These are phyloP conservation scores for Idaea dimidiata DNA, from an alignment of 2,888 invertebrate species.

Conservation along the genomic window DNA sequence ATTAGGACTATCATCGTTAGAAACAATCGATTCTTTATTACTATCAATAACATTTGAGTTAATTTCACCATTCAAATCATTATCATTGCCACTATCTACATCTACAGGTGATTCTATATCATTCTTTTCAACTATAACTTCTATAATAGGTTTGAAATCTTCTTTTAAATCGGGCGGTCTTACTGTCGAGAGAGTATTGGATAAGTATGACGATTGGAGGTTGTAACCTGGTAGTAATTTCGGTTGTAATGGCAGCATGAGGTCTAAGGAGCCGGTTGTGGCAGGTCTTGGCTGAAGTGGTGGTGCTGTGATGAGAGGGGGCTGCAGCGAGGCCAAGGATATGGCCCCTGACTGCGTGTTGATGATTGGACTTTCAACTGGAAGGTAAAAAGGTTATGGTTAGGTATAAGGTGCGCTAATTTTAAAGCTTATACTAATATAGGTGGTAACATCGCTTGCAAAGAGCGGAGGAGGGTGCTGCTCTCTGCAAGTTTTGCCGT, in stretches of 20 bases:
- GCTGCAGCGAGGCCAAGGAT: slow-evolving; percentile 77
- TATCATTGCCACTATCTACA: slow-evolving; percentile 44
- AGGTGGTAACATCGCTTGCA: no score
- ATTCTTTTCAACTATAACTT: slow-evolving; percentile 61
- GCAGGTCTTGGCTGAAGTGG: slow-evolving; percentile 86
- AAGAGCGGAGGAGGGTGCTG: no score
- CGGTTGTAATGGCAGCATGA: slow-evolving; percentile 87
- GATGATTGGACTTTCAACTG: slow-evolving; percentile 81
- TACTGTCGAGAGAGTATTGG: slow-evolving; percentile 77
- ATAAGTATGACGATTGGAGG: slow-evolving; percentile 69
- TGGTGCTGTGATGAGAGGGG: slow-evolving; percentile 76
- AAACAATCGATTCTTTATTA: slow-evolving; percentile 49
- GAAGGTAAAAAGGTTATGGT: slow-evolving; percentile 41
- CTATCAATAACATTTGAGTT: slow-evolving; percentile 67
- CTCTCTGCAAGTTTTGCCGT: no score
- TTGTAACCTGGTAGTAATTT: slow-evolving; percentile 82
- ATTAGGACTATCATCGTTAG: slow-evolving; percentile 68
- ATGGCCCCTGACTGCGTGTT: slow-evolving; percentile 72
- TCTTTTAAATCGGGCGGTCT: slow-evolving; percentile 63
- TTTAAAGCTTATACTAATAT: not conserved
- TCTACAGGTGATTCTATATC: slow-evolving; percentile 32
- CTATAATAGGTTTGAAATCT: slow-evolving; percentile 58
- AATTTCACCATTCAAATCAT: slow-evolving; percentile 60
- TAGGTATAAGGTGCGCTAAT: not conserved
- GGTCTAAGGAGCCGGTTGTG: slow-evolving; percentile 85